phyloP scores from a whole-genome alignment of 2,113 vertebrate genomes.

The Willisornis vidua region DNA sequence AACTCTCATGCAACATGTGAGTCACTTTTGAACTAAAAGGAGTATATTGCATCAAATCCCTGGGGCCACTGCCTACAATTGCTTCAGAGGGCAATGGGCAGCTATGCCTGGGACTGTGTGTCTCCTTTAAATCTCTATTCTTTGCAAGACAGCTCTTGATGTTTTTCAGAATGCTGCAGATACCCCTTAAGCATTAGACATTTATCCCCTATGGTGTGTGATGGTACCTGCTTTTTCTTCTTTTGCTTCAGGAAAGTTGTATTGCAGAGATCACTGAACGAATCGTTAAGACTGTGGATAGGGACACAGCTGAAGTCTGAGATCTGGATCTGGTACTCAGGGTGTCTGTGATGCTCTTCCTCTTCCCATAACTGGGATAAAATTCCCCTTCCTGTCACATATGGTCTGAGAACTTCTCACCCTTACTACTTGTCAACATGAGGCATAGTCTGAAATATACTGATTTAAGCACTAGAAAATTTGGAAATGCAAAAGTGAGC shows the following conservation, averaged over 20 bases:
- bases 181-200: not conserved
- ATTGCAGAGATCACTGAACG: not conserved
- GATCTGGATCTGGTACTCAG: not conserved
- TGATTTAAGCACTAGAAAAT: not conserved
- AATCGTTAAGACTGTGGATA: not conserved
- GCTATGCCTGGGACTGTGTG: not conserved
- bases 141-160: not conserved
- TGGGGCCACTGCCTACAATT: not conserved
- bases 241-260: not conserved
- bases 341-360: fast-evolving
- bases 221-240: not conserved
- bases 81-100: not conserved
- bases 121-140: not conserved
- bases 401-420: not conserved
- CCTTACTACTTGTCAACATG: not conserved
- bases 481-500: not conserved
- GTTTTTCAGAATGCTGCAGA: not conserved
- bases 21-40: not conserved
- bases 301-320: not conserved
- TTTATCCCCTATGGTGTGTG: not conserved
- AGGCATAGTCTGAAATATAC: not conserved
- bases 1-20: not conserved
- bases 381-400: not conserved
- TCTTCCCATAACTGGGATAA: not conserved
- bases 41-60: not conserved